Evolutionary conservation across 2,797 vertebrate genomes (phyloP).

Genomic region (Rhynchotus rufescens): DNA sequence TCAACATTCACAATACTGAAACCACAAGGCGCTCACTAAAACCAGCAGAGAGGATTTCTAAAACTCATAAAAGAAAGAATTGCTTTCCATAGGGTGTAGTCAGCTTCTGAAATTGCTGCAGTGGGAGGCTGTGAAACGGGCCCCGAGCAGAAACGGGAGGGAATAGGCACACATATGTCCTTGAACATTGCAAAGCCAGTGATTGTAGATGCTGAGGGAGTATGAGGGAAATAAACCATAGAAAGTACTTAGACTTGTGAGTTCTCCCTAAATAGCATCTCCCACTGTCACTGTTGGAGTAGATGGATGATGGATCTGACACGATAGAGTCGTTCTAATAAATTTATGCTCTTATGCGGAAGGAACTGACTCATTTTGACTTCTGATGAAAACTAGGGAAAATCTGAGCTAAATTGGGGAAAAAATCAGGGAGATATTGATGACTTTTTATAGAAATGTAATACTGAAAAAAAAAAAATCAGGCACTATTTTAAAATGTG

Average conservation of each 20-base stretch:
- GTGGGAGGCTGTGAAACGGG: not conserved
- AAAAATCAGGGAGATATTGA: not conserved
- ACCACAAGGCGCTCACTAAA: fast-evolving
- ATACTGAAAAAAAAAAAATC: not conserved
- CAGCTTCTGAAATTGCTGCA: not conserved
- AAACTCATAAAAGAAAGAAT: not conserved
- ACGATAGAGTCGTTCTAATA: conserved; percentile 3
- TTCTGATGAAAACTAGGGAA: conserved; percentile 2
- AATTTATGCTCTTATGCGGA: not conserved
- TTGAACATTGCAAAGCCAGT: not conserved
- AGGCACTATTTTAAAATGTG: not conserved
- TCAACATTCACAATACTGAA: not conserved
- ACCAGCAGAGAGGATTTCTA: not conserved
- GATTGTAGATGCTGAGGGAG: not conserved
- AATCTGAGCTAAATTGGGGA: not conserved
- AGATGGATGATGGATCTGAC: not conserved
- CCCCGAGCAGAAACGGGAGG: not conserved
- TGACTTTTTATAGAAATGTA: not conserved
- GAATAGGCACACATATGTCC: not conserved
- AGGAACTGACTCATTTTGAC: not conserved
- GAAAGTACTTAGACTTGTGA: not conserved
- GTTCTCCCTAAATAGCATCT: not conserved
- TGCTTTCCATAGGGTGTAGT: not conserved
- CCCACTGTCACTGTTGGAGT: not conserved
- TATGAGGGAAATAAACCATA: not conserved